Conservation (phyloP, 2,888 invertebrate genomes). For the Leptopilina myrica region DNA sequence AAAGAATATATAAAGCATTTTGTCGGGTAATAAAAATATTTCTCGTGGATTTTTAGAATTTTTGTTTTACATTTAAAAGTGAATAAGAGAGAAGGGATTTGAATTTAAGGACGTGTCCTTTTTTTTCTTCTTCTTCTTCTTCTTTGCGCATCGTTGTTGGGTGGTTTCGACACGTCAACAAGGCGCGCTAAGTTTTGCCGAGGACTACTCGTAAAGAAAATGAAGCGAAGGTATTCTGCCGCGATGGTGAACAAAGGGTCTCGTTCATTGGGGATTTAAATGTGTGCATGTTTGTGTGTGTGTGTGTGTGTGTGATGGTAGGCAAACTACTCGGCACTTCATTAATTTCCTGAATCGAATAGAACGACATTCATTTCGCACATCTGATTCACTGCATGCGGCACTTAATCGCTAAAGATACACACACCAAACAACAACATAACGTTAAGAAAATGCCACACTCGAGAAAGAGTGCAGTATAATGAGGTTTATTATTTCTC, state of each 20-base stretch:
- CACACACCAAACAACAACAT: not conserved
- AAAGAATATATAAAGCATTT: too few relatives aligned
- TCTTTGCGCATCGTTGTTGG: not conserved
- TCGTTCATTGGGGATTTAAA: slow-evolving; percentile 43
- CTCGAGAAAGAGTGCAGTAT: slow-evolving; percentile 3
- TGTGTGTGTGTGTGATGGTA: not conserved
- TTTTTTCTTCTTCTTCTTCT: not conserved
- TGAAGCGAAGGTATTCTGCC: slow-evolving; percentile 46
- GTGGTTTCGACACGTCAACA: slow-evolving; percentile 47
- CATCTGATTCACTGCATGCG: slow-evolving; percentile 31
- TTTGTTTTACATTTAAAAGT: not conserved
- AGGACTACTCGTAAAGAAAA: slow-evolving; percentile 49
- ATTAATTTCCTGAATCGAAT: slow-evolving; percentile 37
- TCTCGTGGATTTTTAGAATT: too few relatives aligned
- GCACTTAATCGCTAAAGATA: slow-evolving; percentile 12
- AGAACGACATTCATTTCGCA: slow-evolving; percentile 37
- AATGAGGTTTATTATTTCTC: slow-evolving; percentile 25
- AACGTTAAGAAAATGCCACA: slow-evolving; percentile 25
- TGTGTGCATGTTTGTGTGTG: too few relatives aligned
- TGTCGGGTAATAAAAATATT: too few relatives aligned
- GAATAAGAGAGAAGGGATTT: not conserved
- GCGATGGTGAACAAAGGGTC: slow-evolving; percentile 52
- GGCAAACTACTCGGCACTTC: slow-evolving; percentile 12
- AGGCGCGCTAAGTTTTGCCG: slow-evolving; percentile 48
- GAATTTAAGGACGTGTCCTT: not conserved